Evolutionary conservation across 1,140 invertebrate species (phyloP), one percentile per base, ranked within the genome.

Genomic region (Cotesia glomerata): DNA sequence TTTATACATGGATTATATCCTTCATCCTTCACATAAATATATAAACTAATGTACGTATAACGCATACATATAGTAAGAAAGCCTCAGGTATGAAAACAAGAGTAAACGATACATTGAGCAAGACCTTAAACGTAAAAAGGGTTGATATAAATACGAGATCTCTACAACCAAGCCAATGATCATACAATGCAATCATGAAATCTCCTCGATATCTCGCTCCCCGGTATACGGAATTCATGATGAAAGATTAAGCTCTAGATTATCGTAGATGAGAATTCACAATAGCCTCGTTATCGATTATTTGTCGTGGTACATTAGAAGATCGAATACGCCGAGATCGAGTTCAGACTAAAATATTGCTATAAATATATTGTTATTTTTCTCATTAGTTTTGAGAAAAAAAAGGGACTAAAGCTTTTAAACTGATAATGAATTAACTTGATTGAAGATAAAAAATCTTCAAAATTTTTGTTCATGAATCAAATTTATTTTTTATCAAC

Each of bases 201-300:
- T 71, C 59, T 45, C 39, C 5, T 61, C 35, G 69, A 39, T 67
- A 62, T 62, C 39, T 45, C 39, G 39, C 3, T 45, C 7, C 7
- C 39, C 61, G 58, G 62, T 62, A 14, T n/a, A 26, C 18, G 58
- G 69, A 71, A 71, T 71, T 49, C 54, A 63, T 36, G 61, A 71
- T 63, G 58, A 71, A 52, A 63, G 58, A 62, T 63, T 51, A 51
- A n/a, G 54, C 34, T 63, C 7, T 52, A 64, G 45, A 68, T 34
- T 8, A 56, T 26, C 26, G 51, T 49, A 61, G 71, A 68, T 67
- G 65, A 39, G 26, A 67, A 49, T 67, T 4, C 65, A 67, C 65
- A 67, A 67, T 67, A 67, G 65, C 65, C 65, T 67, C 65, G 65
- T 67, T 67, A 67, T 67, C 65, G 65, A 52, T 67, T 67, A 67